Evolutionary conservation across 2,113 vertebrate species (phyloP), one percentile per base, ranked within the genome.

Genomic region (Athene noctua): DNA sequence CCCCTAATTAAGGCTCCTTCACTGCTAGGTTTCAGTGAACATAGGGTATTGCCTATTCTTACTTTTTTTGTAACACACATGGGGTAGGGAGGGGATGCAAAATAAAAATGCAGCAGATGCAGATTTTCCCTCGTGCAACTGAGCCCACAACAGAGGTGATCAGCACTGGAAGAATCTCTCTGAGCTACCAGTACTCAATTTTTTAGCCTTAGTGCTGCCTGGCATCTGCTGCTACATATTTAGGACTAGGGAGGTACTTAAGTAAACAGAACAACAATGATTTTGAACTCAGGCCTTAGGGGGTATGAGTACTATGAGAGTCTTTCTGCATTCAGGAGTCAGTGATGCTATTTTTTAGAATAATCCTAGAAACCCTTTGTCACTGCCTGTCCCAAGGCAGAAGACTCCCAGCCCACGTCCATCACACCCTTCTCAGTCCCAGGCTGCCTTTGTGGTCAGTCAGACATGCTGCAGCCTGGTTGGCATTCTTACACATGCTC

Each of bases 131-230:
- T 57, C 20, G 44, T 83, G 47, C 40, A 14, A 72, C 20, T 49
- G 47, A 38, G 49, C 19, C 22, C 18, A 32, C 13, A 36, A 0
- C 0, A 54, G 46, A 62, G 14, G 25, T 29, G 11, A 63, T 5
- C 29, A 77, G 26, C 26, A 68, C 3, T 40, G 19, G 13, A 7
- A 80, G 10, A 86, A 58, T 54, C 30, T 68, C 42, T 80, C n/a
- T 67, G 25, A 62, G 46, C 32, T 80, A 51, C n/a, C 29, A 73
- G 10, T 19, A 36, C 54, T 67, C 21, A 2, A 3, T 19, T 58
- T 62, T 62, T 71, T 16, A 89, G 18, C 36, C 11, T 78, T 42
- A 15, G 19, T 23, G 11, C 9, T 90, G 42, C 32, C 29, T 70
- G 14, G 46, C 21, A 70, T 32, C 32, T 65, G 46, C 38, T 54